Percentiles rank a stretch among this genome's conserved stretches.
phyloP scores from a whole-genome alignment of 2,797 vertebrate species.

The Myripristis jacobus region DNA sequence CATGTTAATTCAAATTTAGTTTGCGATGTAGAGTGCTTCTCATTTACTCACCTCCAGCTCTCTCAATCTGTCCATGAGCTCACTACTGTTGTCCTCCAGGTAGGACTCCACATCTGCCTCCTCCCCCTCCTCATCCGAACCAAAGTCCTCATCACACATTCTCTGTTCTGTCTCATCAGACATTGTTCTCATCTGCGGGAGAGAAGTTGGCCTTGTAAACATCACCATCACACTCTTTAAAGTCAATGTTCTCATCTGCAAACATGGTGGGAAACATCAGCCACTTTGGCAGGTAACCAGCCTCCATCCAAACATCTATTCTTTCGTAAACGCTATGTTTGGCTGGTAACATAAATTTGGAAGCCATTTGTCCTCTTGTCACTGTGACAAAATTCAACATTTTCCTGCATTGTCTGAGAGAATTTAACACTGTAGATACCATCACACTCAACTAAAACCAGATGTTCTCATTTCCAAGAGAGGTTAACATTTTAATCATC shows the following conservation, averaged over 20 bases:
- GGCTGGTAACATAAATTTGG: no score
- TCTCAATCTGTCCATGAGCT: slow-evolving; percentile 91
- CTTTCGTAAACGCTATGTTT: neutral
- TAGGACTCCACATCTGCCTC: slow-evolving; percentile 82
- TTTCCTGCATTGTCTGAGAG: neutral
- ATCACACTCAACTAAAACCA: neutral
- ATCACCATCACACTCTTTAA: neutral
- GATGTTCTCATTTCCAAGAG: neutral
- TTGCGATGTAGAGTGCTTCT: neutral
- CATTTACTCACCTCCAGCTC: slow-evolving; percentile 88
- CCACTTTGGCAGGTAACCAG: neutral
- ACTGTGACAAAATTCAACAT: neutral
- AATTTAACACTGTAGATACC: neutral
- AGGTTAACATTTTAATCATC: neutral
- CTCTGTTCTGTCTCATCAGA: slow-evolving; percentile 87
- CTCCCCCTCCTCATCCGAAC: slow-evolving; percentile 81
- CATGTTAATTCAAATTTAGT: neutral
- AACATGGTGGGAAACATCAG: neutral
- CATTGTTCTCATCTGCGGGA: slow-evolving; percentile 84
- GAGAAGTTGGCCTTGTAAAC: neutral
- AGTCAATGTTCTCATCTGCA: neutral
- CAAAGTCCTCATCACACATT: slow-evolving; percentile 83
- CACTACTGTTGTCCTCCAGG: slow-evolving; percentile 87
- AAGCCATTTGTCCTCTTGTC: neutral
- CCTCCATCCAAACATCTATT: neutral